Base-by-base conservation (phyloP, 2,888 invertebrate genomes). In the Gastrophysa polygoni region DNA sequence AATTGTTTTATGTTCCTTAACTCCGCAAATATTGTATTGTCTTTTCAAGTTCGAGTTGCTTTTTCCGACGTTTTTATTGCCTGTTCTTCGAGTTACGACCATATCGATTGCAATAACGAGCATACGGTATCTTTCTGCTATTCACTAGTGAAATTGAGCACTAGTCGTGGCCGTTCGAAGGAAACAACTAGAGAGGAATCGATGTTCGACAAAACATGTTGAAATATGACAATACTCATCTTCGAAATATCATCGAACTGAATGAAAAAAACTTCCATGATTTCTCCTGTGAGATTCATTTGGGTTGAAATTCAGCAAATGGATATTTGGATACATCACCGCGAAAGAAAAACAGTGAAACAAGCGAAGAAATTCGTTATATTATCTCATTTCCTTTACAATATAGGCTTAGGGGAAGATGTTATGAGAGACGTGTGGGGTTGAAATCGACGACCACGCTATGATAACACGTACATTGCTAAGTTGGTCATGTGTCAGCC, bases 401-500 rank as follows among this genome's bases (percentile, higher is more conserved):
- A n/a, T n/a, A n/a, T n/a, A n/a, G n/a, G n/a, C n/a, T n/a, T n/a
- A n/a, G n/a, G n/a, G n/a, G n/a, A n/a, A n/a, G n/a, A n/a, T n/a
- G n/a, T n/a, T 20, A 62, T 44, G 24, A 63, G 54, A 55, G 59
- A 52, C 57, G 44, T 60, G 49, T 51, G 63, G 66, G 58, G 58
- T 64, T 59, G 67, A 68, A 68, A 66, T 67, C 4, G 7, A 24
- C 61, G 65, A 59, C 56, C 47, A 55, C 38, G 43, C 52, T 55
- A 70, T 71, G 71, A 62, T 65, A 59, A 68, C 75, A 75, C 74
- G 73, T 75, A 74, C 69, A 67, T 61, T 68, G 71, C 71, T 73
- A 75, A 74, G 72, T 74, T 72, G 61, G 72, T 73, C 75, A 75
- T 75, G 75, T 72, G 74, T 75, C 70, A 62, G 68, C 73, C 74